Percentiles rank a stretch among this genome's conserved stretches.
Evolutionary conservation across 2,888 invertebrate genomes (phyloP).

Genomic region (Trichopoda pennipes): DNA sequence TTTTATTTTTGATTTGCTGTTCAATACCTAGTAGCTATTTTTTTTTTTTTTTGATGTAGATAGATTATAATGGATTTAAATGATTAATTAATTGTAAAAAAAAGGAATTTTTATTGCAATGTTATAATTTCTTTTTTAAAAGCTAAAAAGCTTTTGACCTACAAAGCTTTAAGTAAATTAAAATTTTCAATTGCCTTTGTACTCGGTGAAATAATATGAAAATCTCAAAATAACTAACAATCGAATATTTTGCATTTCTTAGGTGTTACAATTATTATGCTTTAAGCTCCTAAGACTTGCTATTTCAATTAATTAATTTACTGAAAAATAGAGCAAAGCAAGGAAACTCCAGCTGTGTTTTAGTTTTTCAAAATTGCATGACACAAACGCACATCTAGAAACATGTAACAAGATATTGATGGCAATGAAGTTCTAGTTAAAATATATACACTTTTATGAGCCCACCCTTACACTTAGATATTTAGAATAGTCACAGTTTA

Average conservation of each 20-base stretch:
- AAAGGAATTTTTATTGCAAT: slow-evolving; percentile 33
- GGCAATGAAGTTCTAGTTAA: slow-evolving; percentile 62
- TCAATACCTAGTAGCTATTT: slow-evolving; percentile 25
- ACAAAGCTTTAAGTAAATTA: neutral
- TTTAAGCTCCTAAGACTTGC: slow-evolving; percentile 28
- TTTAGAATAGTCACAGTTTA: slow-evolving; percentile 20
- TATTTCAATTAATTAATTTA: slow-evolving; percentile 26
- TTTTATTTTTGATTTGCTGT: slow-evolving; percentile 50
- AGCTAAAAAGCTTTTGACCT: slow-evolving; percentile 30
- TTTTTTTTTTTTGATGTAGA: neutral
- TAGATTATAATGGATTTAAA: slow-evolving; percentile 41
- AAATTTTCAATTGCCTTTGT: slow-evolving; percentile 4
- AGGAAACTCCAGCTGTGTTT: slow-evolving; percentile 48
- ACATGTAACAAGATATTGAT: slow-evolving; percentile 18
- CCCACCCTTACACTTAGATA: neutral
- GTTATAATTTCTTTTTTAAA: slow-evolving; percentile 2
- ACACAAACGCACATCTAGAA: slow-evolving; percentile 31
- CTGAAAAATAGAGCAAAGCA: neutral
- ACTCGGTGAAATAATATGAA: neutral
- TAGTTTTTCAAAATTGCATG: slow-evolving; percentile 43
- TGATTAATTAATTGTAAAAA: slow-evolving; percentile 41
- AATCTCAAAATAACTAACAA: neutral
- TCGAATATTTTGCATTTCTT: neutral
- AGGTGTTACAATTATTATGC: too few species aligned
- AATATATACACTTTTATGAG: slow-evolving; percentile 18